Evolutionary conservation across 1,140 invertebrate genomes (phyloP).

Genomic region (Zophobas atratus): DNA sequence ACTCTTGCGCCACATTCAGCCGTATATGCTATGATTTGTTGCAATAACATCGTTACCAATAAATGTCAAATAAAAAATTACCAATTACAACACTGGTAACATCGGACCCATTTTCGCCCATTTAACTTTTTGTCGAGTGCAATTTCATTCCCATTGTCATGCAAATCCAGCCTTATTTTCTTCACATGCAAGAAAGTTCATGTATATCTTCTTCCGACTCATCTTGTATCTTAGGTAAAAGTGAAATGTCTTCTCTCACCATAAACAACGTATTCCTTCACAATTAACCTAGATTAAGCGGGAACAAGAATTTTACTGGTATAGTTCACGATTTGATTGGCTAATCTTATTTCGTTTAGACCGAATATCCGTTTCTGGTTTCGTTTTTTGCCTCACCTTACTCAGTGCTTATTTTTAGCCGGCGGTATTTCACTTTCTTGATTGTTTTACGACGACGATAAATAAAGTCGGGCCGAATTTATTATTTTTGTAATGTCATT

Average conservation of each 20-base stretch:
- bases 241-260: constrained; percentile 38
- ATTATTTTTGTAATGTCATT: no score
- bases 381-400: not conserved
- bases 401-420: no score
- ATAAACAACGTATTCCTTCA: constrained; percentile 34
- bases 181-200: not conserved
- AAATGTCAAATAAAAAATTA: no score
- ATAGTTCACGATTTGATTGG: constrained; percentile 24
- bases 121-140: not conserved
- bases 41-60: no score
- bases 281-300: constrained; percentile 38
- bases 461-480: no score
- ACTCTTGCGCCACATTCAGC: no score
- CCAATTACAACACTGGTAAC: no score
- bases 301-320: constrained; percentile 22
- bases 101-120: no score
- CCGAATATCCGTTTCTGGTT: not conserved
- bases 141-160: not conserved
- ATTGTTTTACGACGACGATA: no score
- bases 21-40: no score
- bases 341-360: not conserved
- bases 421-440: no score
- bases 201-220: constrained; percentile 25
- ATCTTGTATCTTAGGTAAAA: constrained; percentile 16
- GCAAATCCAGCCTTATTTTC: not conserved